Base-by-base conservation (phyloP, 1,140 invertebrate genomes). In the Aphelenchoides fujianensis region DNA sequence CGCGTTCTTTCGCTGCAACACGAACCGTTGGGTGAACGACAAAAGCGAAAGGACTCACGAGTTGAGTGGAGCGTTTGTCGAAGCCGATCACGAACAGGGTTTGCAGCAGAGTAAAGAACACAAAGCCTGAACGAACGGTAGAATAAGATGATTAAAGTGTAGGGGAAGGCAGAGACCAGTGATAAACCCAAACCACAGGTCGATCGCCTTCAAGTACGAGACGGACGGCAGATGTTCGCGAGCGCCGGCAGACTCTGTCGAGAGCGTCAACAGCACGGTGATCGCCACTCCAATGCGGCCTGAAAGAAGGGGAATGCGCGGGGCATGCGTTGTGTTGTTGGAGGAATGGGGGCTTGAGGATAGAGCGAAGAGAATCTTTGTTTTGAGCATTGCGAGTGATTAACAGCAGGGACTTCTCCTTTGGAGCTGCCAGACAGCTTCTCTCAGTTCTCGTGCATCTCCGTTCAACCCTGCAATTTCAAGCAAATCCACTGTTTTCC, bases 121-220 rank as follows among this genome's bases (percentile, higher is more conserved):
- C 82, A 55, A 83, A 83, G 16, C 82, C n/a, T n/a, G n/a, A n/a
- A n/a, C n/a, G n/a, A n/a, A n/a, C n/a, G n/a, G n/a, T n/a, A n/a
- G n/a, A n/a, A n/a, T n/a, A n/a, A n/a, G n/a, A n/a, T n/a, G n/a
- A n/a, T n/a, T n/a, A n/a, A n/a, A n/a, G n/a, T n/a, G n/a, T n/a
- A n/a, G n/a, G n/a, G n/a, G n/a, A n/a, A n/a, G n/a, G n/a, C n/a
- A n/a, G n/a, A n/a, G n/a, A n/a, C n/a, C 82, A 7, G 82, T 83
- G 34, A 83, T 83, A 34, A 80, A 83, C 7, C 82, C 82, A 52
- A 83, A 83, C 82, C 82, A 83, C n/a, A 83, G 52, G 63, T 83
- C 82, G 55, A 83, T 83, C 0, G 82, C 82, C 72, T 83, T 83
- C n/a, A 83, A 48, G 69, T 83, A 83, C 7, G 82, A 83, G n/a